phyloP scores from a whole-genome alignment of 2,113 vertebrate genomes.

The Protomyctophum bolini region DNA sequence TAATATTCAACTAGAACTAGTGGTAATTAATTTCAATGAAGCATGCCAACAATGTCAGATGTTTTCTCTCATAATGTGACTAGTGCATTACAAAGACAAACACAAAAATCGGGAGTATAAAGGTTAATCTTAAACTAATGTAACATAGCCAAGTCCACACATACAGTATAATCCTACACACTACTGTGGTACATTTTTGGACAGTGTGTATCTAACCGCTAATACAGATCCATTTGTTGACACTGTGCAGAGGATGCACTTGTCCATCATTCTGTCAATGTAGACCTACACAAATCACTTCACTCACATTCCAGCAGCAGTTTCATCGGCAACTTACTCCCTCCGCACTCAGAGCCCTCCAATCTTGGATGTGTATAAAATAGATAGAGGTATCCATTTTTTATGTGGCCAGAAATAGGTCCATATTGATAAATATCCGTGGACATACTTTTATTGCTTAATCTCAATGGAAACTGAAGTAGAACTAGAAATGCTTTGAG shows the following conservation, averaged over 20 bases:
- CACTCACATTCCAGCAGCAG: neutral
- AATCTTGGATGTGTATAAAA: too few species aligned
- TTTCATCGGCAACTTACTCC: neutral
- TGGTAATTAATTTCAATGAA: too few species aligned
- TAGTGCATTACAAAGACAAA: too few species aligned
- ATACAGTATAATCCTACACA: neutral
- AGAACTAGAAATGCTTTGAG: neutral
- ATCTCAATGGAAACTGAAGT: neutral
- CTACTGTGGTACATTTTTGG: slow-evolving; percentile 7
- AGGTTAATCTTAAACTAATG: neutral
- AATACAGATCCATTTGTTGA: slow-evolving; percentile 14
- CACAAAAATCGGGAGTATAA: too few species aligned
- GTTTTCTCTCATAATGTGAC: too few species aligned
- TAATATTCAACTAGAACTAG: too few species aligned
- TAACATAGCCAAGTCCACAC: slow-evolving; percentile 7
- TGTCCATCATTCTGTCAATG: slow-evolving; percentile 5
- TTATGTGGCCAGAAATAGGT: neutral
- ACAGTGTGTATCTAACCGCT: slow-evolving; percentile 13
- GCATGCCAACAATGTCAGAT: too few species aligned
- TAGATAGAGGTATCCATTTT: neutral
- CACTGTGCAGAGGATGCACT: slow-evolving; percentile 1
- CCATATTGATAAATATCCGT: neutral
- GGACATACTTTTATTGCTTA: neutral
- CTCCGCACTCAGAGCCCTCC: neutral
- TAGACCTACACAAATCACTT: neutral